Evolutionary conservation across 1,140 invertebrate species (phyloP), one percentile per base, ranked within the genome.

Genomic region (Micrasema longulum): DNA sequence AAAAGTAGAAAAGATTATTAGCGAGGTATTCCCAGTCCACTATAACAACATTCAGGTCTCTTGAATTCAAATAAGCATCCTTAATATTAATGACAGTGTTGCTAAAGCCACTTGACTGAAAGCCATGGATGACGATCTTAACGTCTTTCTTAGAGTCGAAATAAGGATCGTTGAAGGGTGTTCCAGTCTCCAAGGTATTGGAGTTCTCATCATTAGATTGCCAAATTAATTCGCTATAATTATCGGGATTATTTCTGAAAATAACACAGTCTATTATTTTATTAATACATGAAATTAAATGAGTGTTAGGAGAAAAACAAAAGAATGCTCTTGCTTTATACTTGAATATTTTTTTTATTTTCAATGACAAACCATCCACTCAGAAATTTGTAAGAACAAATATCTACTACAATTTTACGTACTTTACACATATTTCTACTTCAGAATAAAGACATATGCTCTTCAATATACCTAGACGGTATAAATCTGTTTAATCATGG

Each of bases 81-180:
- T 87, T 76, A 5, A 76, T 76, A 14, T 22, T 18, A 2, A 60
- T 47, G 36, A 69, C 26, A 3, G 72, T 50, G 26, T 20, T 55
- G 20, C 79, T 84, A 12, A 80, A 78, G 12, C 84, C 85, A 69
- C 81, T 85, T 0, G 89, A 90, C 73, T 88, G 84, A 89, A 89
- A 95, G 0, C 93, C 93, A 77, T 96, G 93, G 20, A 90, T 89
- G 31, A 94, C 80, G 18, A 92, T 85, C 78, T 88, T 90, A 1
- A 89, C 88, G 47, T 85, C 81, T 68, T 86, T 87, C 1, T 81
- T 81, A 7, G 85, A 75, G 68, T 90, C 84, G 71, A 92, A 90
- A 55, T 83, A 76, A 1, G 86, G 84, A n/a, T 75, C 71, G 43
- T 71, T 73, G n/a, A 85, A 75, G 43, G 77, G 76, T n/a, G 75